These are phyloP conservation scores for Aphidius gifuensis DNA, from an alignment of 1,140 invertebrate species.

Conservation along the genomic window DNA sequence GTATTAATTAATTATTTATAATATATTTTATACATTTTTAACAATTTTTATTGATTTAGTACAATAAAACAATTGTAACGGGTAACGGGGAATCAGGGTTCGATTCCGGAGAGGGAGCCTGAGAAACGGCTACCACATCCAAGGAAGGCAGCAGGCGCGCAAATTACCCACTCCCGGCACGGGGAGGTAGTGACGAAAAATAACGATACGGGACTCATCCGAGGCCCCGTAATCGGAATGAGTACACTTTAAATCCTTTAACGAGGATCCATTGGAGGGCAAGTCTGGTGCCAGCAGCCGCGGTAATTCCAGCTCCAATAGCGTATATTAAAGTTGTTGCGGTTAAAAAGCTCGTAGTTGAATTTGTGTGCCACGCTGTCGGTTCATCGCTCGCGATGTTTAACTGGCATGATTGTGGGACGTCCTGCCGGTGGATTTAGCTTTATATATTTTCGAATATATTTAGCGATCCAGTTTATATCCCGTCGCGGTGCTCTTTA, in stretches of 20 bases:
- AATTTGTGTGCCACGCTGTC: slow-evolving; percentile 64
- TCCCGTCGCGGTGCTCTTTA: slow-evolving; percentile 61
- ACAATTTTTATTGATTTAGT: too few species aligned
- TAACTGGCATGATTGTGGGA: slow-evolving; percentile 45
- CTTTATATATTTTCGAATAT: slow-evolving; percentile 16
- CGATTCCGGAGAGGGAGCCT: too few species aligned
- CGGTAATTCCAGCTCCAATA: slow-evolving; percentile 90
- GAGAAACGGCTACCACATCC: too few species aligned
- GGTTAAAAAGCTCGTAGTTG: slow-evolving; percentile 75
- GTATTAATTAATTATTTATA: too few species aligned
- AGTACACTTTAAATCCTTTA: slow-evolving; percentile 86
- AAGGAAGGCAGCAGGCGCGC: slow-evolving; percentile 85
- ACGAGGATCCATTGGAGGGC: slow-evolving; percentile 82
- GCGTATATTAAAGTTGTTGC: slow-evolving; percentile 85
- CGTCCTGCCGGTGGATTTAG: slow-evolving; percentile 48
- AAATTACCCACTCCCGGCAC: slow-evolving; percentile 78
- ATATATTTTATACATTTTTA: too few species aligned
- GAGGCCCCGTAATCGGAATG: slow-evolving; percentile 83
- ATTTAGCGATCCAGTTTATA: slow-evolving; percentile 49
- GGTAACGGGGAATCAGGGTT: too few species aligned
- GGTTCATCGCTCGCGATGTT: slow-evolving; percentile 56
- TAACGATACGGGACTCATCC: slow-evolving; percentile 76
- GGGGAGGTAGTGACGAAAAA: slow-evolving; percentile 77
- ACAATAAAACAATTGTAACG: fast-evolving
- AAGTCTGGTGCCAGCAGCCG: slow-evolving; percentile 89